Evolutionary conservation across 2,797 vertebrate species (phyloP), one percentile per base, ranked within the genome.

Genomic region (Xenops minutus): DNA sequence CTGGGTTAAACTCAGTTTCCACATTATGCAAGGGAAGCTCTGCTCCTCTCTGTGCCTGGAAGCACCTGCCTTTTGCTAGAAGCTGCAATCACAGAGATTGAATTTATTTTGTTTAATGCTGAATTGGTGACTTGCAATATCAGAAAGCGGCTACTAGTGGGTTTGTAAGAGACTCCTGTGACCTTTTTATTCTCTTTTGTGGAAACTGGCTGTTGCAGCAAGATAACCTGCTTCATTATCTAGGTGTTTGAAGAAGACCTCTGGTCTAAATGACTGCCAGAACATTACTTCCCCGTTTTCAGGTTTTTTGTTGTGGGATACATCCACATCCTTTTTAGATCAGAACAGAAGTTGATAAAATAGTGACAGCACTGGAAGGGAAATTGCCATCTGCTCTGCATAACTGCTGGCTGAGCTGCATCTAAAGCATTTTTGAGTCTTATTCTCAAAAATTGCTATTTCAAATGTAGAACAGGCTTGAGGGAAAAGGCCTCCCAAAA

Each of bases 311-410:
- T 74, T 92, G 85, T 86, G 66, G 30, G 58, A 48, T 88, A 41
- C 15, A 18, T 83, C 52, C 72, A 85, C 54, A 72, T 81, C 62
- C 17, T 79, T 92, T 92, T 79, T 1, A 93, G 93, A 67, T 88
- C 39, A 84, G 82, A 93, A 66, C 49, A 91, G 85, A 93, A 95
- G 77, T 26, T 94, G 93, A 90, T 96, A 92, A 88, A 92, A 78
- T 93, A 96, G 92, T 84, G 87, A 85, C 54, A 68, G n/a, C 68
- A 56, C 58, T 91, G 58, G 39, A 92, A 63, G 69, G 56, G 58
- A 74, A 79, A 12, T 49, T 93, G 78, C 81, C 91, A 91, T 96
- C 86, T 97, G 92, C 54, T 96, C 87, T 94, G 62, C 36, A 21
- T 89, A 89, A 93, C 87, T 94, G 49, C 86, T 93, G 85, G 73